Evolutionary conservation across 2,888 invertebrate species (phyloP).

Genomic region (Aproaerema taeniolella): DNA sequence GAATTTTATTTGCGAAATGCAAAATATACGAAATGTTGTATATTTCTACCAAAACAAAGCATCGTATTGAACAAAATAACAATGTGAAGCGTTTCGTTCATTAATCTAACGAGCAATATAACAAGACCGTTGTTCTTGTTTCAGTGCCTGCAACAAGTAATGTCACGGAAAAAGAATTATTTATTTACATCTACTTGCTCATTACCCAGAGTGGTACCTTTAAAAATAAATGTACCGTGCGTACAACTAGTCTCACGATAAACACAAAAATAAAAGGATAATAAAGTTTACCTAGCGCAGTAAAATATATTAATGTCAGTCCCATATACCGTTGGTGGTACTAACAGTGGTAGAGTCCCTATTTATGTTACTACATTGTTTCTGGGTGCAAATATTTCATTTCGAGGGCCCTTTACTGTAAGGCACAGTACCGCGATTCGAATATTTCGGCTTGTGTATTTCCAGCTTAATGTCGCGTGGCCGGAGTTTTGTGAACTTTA

Average conservation of each 20-base stretch:
- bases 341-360: slow-evolving; percentile 23
- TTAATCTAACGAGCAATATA: too few species aligned
- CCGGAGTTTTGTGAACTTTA: too few species aligned
- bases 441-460: too few species aligned
- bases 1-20: too few species aligned
- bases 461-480: too few species aligned
- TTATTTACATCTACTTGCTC: slow-evolving; percentile 4
- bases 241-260: slow-evolving; percentile 21
- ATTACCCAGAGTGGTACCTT: slow-evolving; percentile 3
- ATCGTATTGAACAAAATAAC: too few species aligned
- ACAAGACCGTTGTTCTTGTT: too few species aligned
- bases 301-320: slow-evolving; percentile 53
- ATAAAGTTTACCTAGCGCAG: slow-evolving; percentile 45
- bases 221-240: slow-evolving; percentile 8
- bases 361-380: slow-evolving; percentile 28
- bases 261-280: slow-evolving; percentile 49
- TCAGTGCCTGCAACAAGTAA: too few species aligned
- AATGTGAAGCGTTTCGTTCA: too few species aligned
- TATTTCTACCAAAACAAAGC: too few species aligned
- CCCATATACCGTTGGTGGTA: slow-evolving; percentile 30
- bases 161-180: slow-evolving; percentile 4
- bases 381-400: slow-evolving; percentile 14
- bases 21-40: too few species aligned
- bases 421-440: too few species aligned
- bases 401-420: slow-evolving; percentile 8